Evolutionary conservation across 2,888 invertebrate genomes (phyloP), one percentile per base, ranked within the genome.

Genomic region (Agrilus mali): DNA sequence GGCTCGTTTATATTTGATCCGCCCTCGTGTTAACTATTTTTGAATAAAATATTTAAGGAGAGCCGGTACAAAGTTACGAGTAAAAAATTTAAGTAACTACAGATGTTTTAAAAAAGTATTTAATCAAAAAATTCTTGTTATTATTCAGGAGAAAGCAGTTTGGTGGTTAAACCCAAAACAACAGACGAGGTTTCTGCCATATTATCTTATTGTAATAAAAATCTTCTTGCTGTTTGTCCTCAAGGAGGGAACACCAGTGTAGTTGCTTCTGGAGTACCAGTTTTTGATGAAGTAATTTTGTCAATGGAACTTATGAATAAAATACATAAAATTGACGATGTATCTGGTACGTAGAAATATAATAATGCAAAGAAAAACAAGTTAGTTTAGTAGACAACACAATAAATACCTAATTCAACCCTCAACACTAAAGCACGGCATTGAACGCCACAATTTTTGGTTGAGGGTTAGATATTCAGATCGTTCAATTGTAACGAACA

Each of bases 241-340:
- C 92, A 94, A 66, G 89, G 89, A 32, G 94, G 94, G 12, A 93
- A 94, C 64, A 95, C 94, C 0, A 89, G 96, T 0, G 69, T 96
- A 12, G 93, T 94, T 2, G 95, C 95, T 4, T 96, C 95, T 0
- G 86, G 89, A 36, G 88, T 93, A 4, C 96, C 97, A 1, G 88
- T 97, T 6, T 93, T 90, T 67, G 97, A 98, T 68, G 97, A 98
- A 72, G 80, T 97, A 43, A 78, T 98, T 0, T 58, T 98, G 6
- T 90, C 86, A 20, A 79, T 86, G 47, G 75, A 78, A 43, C 73
- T 86, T 6, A 83, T 98, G 80, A 89, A 95, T 65, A 73, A 83
- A 56, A 78, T 96, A 43, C 75, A 87, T 37, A 76, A 75, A 43
- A 71, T 95, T 38, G 89, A 96, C 67, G 78, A 82, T 57, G 68